These are phyloP conservation scores for Amblyraja radiata DNA, from an alignment of 2,797 vertebrate genomes.

Conservation along the genomic window DNA sequence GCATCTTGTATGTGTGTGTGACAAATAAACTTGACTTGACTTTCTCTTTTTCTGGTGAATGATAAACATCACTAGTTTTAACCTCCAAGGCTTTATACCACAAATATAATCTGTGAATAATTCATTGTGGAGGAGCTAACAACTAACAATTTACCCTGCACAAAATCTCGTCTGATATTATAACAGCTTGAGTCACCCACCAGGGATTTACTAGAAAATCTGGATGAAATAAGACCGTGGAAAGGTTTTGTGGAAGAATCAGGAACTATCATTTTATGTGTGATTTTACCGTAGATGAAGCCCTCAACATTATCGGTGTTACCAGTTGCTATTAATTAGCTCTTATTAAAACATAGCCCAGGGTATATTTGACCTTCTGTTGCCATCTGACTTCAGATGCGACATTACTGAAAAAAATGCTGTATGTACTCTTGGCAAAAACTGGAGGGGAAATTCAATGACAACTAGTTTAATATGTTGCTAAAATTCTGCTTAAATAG, in stretches of 20 bases:
- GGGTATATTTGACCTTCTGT: background rate
- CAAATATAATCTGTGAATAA: constrained; percentile 8
- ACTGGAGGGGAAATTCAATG: background rate
- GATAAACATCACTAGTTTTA: background rate
- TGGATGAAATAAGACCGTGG: background rate
- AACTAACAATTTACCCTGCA: background rate
- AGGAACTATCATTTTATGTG: background rate
- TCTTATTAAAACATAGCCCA: background rate
- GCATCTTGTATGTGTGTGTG: no score
- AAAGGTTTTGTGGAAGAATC: background rate
- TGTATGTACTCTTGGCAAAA: background rate
- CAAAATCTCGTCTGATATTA: background rate
- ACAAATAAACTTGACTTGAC: no score
- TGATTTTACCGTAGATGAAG: background rate
- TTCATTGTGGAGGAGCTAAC: background rate
- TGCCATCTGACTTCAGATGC: background rate
- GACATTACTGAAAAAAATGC: background rate
- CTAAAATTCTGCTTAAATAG: background rate
- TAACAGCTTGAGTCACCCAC: background rate
- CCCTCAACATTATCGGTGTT: background rate
- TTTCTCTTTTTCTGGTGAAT: background rate
- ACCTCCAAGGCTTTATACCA: background rate
- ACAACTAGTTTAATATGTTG: background rate
- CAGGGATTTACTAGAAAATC: constrained; percentile 10
- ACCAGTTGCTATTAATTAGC: background rate